These are phyloP conservation scores for Spisula solida DNA, from an alignment of 2,888 invertebrate species.

Conservation along the genomic window DNA sequence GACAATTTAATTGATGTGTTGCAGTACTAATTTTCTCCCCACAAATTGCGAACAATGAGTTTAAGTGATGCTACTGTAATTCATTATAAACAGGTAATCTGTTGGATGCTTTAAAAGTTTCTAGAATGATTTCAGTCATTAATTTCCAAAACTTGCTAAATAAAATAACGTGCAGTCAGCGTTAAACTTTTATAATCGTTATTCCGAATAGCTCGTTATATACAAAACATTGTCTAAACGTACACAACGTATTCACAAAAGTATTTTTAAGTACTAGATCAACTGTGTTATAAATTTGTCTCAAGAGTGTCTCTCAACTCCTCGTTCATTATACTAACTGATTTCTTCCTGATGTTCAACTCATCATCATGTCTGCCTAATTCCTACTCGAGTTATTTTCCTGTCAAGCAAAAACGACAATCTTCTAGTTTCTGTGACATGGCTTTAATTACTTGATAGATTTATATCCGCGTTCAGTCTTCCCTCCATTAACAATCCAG, in stretches of 20 bases:
- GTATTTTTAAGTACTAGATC: not conserved
- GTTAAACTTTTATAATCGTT: not conserved
- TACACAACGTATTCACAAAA: not conserved
- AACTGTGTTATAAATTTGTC: not conserved
- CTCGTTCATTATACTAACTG: not conserved
- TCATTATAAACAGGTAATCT: not conserved
- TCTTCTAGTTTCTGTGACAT: not conserved
- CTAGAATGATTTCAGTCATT: no score
- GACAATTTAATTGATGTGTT: not conserved
- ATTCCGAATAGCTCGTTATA: not conserved
- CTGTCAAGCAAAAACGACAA: constrained; percentile 1
- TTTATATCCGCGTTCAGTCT: not conserved
- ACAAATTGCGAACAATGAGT: not conserved
- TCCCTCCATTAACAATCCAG: not conserved
- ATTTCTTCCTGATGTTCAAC: not conserved
- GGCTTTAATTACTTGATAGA: constrained; percentile 7
- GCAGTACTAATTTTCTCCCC: not conserved
- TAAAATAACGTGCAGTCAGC: not conserved
- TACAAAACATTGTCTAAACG: not conserved
- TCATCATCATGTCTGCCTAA: not conserved
- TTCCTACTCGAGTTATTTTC: not conserved
- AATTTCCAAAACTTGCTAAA: not conserved
- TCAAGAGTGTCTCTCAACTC: not conserved
- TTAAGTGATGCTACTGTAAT: not conserved
- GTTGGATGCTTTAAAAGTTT: not conserved